Base-by-base conservation (phyloP, 2,113 vertebrate species). In the Misgurnus mizolepis region DNA sequence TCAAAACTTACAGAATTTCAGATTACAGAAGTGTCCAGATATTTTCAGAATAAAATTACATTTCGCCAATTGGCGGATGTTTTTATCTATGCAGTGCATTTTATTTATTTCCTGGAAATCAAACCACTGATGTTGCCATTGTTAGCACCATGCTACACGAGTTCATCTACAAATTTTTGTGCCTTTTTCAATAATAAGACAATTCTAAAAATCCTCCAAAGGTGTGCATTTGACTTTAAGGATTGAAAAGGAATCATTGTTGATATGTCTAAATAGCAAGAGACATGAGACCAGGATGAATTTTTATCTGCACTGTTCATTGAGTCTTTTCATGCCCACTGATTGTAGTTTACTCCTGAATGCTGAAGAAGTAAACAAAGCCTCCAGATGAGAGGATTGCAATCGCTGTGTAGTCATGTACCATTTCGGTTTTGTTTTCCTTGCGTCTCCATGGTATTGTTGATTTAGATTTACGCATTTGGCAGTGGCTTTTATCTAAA, bases 301-400 rank as follows among this genome's bases (percentile, higher is more conserved):
- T 34, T 82, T 80, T 70, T 76, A 77, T 69, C 64, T 67, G 40
- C 22, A 47, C 40, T 65, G 10, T 70, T 75, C 55, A 69, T 74
- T 70, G 68, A 80, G 56, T 39, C 60, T 55, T 76, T 12, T 60
- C 45, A 60, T 85, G 84, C 80, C 84, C 80, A 79, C 64, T 83
- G 85, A 77, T 85, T 67, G 40, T n/a, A 66, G 70, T 84, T 86
- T 83, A 67, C 69, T 62, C 78, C 45, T 60, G 61, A 58, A 47
- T 80, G 87, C 89, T 88, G 83, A 74, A 70, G 83, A 81, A 86
- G 88, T 90, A 89, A 88, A 90, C 86, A 91, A 84, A 89, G 85
- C 85, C 83, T 86, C 86, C 86, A 91, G 86, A 91, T 88, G 86
- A 89, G 78, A 85, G 41, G 70, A 67, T 76, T 86, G 83, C 87